Evolutionary conservation across 1,140 invertebrate genomes (phyloP), one percentile per base, ranked within the genome.

Genomic region (Dreissena rostriformis): DNA sequence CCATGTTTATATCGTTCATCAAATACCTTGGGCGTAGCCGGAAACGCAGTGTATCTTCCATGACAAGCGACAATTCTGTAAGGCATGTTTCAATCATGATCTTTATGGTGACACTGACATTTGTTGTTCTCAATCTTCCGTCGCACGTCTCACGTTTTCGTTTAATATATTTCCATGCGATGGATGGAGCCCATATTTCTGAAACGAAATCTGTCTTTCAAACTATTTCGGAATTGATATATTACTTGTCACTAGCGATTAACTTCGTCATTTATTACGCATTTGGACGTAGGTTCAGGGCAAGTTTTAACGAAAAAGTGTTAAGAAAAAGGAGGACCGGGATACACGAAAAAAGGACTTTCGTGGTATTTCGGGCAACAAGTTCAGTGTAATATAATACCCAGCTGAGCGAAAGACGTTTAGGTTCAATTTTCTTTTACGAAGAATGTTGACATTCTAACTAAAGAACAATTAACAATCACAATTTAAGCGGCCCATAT

Each of bases 211-310:
- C 91, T 94, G 57, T 91, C 94, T 0, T 91, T 94, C 96, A 96
- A 86, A 94, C 95, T 61, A 92, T 94, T 75, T 92, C 92, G 84
- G 95, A 93, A 81, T 92, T 94, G n/a, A 93, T 96, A 19, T 97
- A 96, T 92, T 95, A 97, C 88, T 96, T 96, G 14, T 97, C 97
- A 92, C 97, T 97, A 90, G 96, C 96, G 71, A 96, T 97, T 65
- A 97, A 97, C 94, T 97, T 97, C 91, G 94, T 96, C 17, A 94
- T 97, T n/a, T 97, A 97, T 93, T 96, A 88, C 22, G 22, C 84
- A 0, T 91, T 87, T 26, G 90, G 90, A 15, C 66, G 77, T 22
- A 87, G 86, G 61, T 91, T 91, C 57, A 67, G 90, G 17, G 67
- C 17, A 5, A 73, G n/a, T 49, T 52, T 73, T 57, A 61, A 49